Percentiles rank a stretch among this genome's conserved stretches.
These are phyloP conservation scores for Hyles vespertilio DNA, from an alignment of 1,140 invertebrate genomes.

Conservation along the genomic window DNA sequence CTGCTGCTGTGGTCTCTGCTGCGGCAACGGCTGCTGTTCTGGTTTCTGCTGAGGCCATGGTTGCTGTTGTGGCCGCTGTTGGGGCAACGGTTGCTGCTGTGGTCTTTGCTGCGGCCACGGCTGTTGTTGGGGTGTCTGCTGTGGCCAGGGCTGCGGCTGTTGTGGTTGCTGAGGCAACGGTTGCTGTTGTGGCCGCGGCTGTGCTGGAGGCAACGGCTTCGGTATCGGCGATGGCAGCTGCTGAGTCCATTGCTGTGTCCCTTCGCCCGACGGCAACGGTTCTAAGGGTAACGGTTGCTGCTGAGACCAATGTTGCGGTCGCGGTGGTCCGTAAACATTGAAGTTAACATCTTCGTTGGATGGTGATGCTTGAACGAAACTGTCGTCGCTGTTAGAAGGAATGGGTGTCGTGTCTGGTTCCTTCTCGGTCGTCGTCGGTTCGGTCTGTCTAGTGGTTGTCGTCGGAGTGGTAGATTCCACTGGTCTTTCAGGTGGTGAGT, in stretches of 20 bases:
- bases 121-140: background rate
- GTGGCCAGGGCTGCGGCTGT: background rate
- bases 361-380: constrained; percentile 51
- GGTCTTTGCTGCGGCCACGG: constrained; percentile 3
- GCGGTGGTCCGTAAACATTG: constrained; percentile 17
- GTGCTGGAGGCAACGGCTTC: background rate
- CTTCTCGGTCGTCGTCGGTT: constrained; percentile 34
- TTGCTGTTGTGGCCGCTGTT: background rate
- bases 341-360: constrained; percentile 59
- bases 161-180: background rate
- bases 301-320: constrained; percentile 6
- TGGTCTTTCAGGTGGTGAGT: constrained; percentile 34
- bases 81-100: background rate
- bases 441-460: constrained; percentile 19
- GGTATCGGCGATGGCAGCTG: background rate
- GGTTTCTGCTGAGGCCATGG: constrained; percentile 7
- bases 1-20: constrained; percentile 4
- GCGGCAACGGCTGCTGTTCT: constrained; percentile 4
- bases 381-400: constrained; percentile 50
- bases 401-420: constrained; percentile 43
- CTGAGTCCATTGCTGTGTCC: background rate
- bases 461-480: constrained; percentile 43
- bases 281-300: background rate
- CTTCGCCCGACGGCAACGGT: too few species aligned
- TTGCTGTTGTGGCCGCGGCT: constrained; percentile 4